Conservation (phyloP, 2,113 vertebrate species). For the Microcebus jonahi region DNA sequence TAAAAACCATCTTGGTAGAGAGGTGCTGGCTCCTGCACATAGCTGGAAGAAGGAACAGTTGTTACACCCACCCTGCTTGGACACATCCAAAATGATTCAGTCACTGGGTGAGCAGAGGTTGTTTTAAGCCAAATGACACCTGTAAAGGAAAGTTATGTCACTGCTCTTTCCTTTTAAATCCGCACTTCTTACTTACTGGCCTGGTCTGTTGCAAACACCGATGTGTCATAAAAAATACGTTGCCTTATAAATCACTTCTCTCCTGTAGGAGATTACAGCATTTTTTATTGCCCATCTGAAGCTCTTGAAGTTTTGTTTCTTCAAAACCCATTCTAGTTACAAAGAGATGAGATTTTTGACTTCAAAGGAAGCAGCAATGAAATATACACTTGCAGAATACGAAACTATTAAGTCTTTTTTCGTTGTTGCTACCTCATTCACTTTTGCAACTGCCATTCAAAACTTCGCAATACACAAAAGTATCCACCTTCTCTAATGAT, state of each 20-base stretch:
- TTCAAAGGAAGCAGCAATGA: constrained; percentile 56
- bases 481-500: neutral
- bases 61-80: neutral
- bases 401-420: neutral
- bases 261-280: constrained; percentile 63
- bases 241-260: constrained; percentile 68
- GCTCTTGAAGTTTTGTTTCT: constrained; percentile 59
- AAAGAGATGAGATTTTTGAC: constrained; percentile 64
- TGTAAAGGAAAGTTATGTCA: constrained; percentile 55
- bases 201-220: constrained; percentile 61
- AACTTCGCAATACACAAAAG: neutral
- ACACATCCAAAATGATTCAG: neutral
- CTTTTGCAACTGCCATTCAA: neutral
- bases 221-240: constrained; percentile 55
- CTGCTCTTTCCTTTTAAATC: constrained; percentile 62
- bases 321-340: constrained; percentile 47
- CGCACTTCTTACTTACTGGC: constrained; percentile 54
- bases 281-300: constrained; percentile 72
- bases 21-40: neutral
- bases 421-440: neutral
- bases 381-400: constrained; percentile 33
- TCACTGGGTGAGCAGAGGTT: constrained; percentile 40
- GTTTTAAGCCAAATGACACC: constrained; percentile 61
- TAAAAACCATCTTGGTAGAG: neutral
- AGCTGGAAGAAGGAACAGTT: neutral